Conservation (phyloP, 2,113 vertebrate species). For the Acanthisitta chloris region DNA sequence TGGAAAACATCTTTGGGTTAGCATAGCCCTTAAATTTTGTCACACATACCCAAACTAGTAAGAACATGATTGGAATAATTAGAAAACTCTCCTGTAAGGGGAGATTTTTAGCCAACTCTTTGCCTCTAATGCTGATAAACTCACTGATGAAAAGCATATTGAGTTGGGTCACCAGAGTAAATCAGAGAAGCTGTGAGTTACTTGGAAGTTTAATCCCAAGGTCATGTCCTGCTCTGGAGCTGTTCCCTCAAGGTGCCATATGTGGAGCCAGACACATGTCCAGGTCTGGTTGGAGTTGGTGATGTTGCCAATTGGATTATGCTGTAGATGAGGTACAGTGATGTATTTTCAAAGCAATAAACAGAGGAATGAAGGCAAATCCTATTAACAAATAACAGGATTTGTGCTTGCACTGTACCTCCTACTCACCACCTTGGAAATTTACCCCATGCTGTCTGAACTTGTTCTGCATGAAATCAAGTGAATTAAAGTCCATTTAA, state of each 20-base stretch:
- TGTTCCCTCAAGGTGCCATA: neutral
- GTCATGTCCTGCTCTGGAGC: neutral
- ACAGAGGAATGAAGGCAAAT: slow-evolving; percentile 54
- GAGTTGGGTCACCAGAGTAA: neutral
- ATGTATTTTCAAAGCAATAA: slow-evolving; percentile 27
- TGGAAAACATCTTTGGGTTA: neutral
- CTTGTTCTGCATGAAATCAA: slow-evolving; percentile 54
- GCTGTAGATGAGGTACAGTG: neutral
- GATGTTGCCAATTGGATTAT: slow-evolving; percentile 13
- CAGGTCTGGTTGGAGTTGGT: neutral
- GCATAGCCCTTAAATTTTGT: neutral
- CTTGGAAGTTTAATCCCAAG: neutral
- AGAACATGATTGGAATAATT: neutral
- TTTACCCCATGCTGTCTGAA: slow-evolving; percentile 24
- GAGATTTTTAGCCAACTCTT: neutral
- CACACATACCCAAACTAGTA: neutral
- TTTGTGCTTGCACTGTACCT: slow-evolving; percentile 36
- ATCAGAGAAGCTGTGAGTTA: neutral
- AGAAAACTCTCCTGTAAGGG: neutral
- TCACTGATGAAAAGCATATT: neutral
- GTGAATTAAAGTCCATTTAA: slow-evolving; percentile 54
- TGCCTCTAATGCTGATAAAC: neutral
- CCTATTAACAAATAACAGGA: slow-evolving; percentile 59
- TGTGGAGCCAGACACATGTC: neutral
- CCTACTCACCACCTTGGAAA: slow-evolving; percentile 53